These are phyloP conservation scores for Paramacrobiotus metropolitanus DNA, from an alignment of 1,140 invertebrate genomes.

Conservation along the genomic window DNA sequence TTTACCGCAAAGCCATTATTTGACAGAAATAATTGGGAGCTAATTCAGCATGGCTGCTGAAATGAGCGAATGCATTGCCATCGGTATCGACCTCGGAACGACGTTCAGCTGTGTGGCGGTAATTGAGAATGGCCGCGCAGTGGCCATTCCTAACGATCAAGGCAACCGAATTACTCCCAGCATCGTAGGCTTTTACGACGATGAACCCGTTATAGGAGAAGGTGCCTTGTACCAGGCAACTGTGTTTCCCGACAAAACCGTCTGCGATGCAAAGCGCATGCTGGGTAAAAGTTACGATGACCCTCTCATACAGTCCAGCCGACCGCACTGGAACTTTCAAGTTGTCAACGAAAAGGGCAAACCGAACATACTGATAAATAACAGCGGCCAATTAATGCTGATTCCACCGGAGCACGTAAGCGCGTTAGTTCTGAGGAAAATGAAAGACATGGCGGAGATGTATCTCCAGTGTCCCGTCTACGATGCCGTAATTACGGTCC, in stretches of 20 bases:
- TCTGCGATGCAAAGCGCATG: background rate
- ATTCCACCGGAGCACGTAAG: background rate
- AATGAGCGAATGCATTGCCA: no score
- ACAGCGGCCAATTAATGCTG: background rate
- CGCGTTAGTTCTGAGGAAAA: background rate
- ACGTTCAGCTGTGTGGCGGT: constrained; percentile 72
- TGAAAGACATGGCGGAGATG: constrained; percentile 78
- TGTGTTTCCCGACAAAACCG: background rate
- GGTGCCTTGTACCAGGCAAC: background rate
- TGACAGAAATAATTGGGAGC: no score
- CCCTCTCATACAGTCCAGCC: background rate
- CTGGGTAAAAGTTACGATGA: background rate
- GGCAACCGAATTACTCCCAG: constrained; percentile 10
- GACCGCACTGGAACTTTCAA: background rate
- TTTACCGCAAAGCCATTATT: no score
- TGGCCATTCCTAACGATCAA: constrained; percentile 13
- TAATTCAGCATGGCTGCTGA: no score
- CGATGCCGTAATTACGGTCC: constrained; percentile 72
- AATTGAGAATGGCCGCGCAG: constrained; percentile 35
- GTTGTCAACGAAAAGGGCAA: background rate
- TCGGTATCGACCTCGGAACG: constrained; percentile 34
- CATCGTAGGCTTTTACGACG: background rate
- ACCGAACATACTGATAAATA: background rate
- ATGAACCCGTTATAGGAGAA: background rate
- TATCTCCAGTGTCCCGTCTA: constrained; percentile 65